Base-by-base conservation (phyloP, 92 coral and sea anemone genomes). In the Epizoanthus scotinus region DNA sequence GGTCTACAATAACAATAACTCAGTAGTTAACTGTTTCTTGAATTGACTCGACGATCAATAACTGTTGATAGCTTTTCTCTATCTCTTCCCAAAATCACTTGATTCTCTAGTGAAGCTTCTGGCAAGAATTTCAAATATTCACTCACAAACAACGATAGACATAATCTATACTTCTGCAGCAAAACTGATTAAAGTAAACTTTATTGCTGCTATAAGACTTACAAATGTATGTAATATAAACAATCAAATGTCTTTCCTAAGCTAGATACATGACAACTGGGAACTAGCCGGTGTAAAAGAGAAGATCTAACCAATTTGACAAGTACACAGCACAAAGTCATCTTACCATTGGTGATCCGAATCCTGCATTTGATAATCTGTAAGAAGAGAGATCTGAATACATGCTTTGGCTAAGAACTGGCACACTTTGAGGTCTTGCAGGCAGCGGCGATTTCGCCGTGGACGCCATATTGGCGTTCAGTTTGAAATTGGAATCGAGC, bases 401-500 rank as follows among this genome's bases (percentile, higher is more conserved):
- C 78, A 87, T 85, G 67, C 95, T 86, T 84, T 89, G 88, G 58
- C 85, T 88, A n/a, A 95, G 89, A 62, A 93, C 86, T 83, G 98
- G 98, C 19, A 95, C 98, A 81, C 98, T 95, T 42, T 83, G 91
- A 20, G 98, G 95, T 62, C 98, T 87, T 20, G 94, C 91, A 71
- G 98, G 98, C 81, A 88, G 47, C 40, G 98, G 94, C 72, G 91
- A 94, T 34, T 90, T 92, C 85, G 90, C 82, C 75, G 68, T 72
- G 67, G 91, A 86, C 98, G 98, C 98, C 98, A 93, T 93, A 84
- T 93, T 95, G 89, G 77, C 70, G 89, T 55, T 92, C 87, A 89
- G 82, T 89, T 91, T 80, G 83, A 89, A 84, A 57, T 83, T 66
- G 60, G 79, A 70, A 82, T 70, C 81, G 86, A 70, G 62, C 91